Conservation (phyloP, 2,797 vertebrate genomes). For the Chelmon rostratus region DNA sequence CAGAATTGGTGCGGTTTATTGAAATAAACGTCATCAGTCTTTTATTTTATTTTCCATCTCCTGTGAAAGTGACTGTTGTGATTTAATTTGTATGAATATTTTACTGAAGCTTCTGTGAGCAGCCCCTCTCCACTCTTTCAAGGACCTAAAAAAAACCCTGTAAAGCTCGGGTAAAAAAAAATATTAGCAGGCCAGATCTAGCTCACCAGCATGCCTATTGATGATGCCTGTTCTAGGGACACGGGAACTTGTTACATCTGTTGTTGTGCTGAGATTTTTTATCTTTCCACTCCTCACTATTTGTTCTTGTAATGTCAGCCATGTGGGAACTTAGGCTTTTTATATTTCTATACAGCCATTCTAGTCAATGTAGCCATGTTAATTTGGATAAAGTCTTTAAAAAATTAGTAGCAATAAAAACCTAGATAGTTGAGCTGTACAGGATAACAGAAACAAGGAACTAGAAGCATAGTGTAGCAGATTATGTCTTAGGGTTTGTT, state of each 20-base stretch:
- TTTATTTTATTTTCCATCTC: not conserved
- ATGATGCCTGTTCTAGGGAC: slow-evolving; percentile 51
- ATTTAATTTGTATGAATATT: not conserved
- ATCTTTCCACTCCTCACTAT: slow-evolving; percentile 32
- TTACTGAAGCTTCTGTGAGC: not conserved
- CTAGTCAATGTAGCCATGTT: not conserved
- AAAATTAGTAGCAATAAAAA: slow-evolving; percentile 14
- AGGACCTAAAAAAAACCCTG: slow-evolving; percentile 32
- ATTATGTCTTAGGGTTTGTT: slow-evolving; percentile 25
- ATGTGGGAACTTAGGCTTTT: slow-evolving; percentile 25
- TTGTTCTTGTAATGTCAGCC: slow-evolving; percentile 29
- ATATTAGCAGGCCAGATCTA: slow-evolving; percentile 34
- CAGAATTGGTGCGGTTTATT: not conserved
- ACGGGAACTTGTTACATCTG: slow-evolving; percentile 64
- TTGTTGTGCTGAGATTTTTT: slow-evolving; percentile 44
- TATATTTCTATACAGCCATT: not conserved
- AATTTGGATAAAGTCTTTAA: slow-evolving; percentile 21
- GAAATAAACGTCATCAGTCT: not conserved
- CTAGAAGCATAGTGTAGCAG: not conserved
- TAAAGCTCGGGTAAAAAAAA: slow-evolving; percentile 29
- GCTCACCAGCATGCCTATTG: slow-evolving; percentile 53
- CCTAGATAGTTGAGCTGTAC: not conserved
- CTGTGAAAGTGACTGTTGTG: not conserved
- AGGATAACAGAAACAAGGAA: not conserved
- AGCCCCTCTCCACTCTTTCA: slow-evolving; percentile 9